These are phyloP conservation scores for Drosophila stalkeri DNA, from an alignment of 2,888 invertebrate species.

Conservation along the genomic window DNA sequence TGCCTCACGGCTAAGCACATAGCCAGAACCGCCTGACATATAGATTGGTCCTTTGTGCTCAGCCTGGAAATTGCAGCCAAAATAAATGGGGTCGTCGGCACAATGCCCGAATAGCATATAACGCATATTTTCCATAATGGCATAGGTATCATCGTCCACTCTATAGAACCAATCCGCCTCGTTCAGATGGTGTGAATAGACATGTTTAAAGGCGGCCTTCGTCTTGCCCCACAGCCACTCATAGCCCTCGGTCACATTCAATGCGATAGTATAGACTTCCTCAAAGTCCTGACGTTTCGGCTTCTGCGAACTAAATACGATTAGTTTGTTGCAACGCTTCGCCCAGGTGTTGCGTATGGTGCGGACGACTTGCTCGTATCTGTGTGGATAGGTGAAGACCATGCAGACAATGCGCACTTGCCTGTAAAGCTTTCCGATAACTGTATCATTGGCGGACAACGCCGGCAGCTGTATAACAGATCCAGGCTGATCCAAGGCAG, in stretches of 20 bases:
- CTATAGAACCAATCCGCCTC: constrained; percentile 98
- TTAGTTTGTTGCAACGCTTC: constrained; percentile 92
- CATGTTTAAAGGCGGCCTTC: constrained; percentile 94
- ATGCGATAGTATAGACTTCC: constrained; percentile 91
- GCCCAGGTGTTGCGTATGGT: constrained; percentile 98
- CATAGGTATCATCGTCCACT: constrained; percentile 99
- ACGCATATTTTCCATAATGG: constrained; percentile 96
- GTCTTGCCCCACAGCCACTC: constrained; percentile 98
- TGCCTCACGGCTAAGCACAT: constrained; percentile 94
- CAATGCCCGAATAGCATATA: constrained; percentile 92
- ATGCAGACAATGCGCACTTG: constrained; percentile 58
- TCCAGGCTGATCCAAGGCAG: constrained; percentile 46
- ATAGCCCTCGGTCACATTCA: constrained; percentile 94
- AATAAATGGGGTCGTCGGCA: constrained; percentile 91
- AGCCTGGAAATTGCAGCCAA: constrained; percentile 92
- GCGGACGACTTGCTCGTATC: constrained; percentile 93
- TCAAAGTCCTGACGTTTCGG: not conserved
- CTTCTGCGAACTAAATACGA: constrained; percentile 92
- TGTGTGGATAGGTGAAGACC: constrained; percentile 88
- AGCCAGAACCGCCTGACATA: constrained; percentile 97
- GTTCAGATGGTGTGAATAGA: constrained; percentile 92
- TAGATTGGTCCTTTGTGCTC: constrained; percentile 87
- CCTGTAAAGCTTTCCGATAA: constrained; percentile 26
- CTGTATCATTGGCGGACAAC: constrained; percentile 2
- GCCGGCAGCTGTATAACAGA: not conserved